Percentiles rank a stretch among this genome's conserved stretches.
These are phyloP conservation scores for Apis laboriosa DNA, from an alignment of 1,140 invertebrate species.

Conservation along the genomic window DNA sequence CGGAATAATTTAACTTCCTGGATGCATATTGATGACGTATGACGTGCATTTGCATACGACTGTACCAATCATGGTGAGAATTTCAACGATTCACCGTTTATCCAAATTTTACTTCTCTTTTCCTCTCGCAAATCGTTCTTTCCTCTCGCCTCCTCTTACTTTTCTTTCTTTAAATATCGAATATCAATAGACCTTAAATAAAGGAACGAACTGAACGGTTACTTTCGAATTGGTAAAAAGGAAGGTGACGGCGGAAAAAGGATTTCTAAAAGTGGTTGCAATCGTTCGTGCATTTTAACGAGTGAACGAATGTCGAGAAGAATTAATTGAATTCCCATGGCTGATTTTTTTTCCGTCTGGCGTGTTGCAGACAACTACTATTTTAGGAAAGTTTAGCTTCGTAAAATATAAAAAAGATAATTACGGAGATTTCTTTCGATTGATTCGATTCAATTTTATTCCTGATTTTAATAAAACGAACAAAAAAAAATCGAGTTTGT, in stretches of 20 bases:
- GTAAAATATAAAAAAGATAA: neutral
- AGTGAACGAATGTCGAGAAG: conserved; percentile 29
- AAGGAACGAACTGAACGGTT: neutral
- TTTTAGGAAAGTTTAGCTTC: neutral
- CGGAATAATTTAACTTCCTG: conserved; percentile 56
- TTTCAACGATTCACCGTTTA: conserved; percentile 2
- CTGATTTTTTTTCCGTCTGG: conserved; percentile 26
- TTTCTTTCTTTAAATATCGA: neutral
- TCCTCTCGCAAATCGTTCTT: neutral
- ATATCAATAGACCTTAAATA: conserved; percentile 19
- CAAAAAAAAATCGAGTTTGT: too few relatives aligned
- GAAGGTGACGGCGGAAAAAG: too few relatives aligned
- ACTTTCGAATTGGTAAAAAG: neutral
- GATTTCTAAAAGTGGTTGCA: conserved; percentile 8
- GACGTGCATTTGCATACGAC: conserved; percentile 46
- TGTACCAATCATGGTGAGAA: conserved; percentile 5
- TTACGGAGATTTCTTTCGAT: neutral
- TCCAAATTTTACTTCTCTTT: neutral
- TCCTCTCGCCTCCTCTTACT: too few relatives aligned
- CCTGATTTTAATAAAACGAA: too few relatives aligned
- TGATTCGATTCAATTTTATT: neutral
- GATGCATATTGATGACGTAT: conserved; percentile 53
- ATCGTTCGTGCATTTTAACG: conserved; percentile 35
- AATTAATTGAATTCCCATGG: conserved; percentile 43
- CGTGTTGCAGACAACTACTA: conserved; percentile 10